A percentile compares a stretch with the other conserved stretches of the same genome.
Conservation (phyloP, 2,888 invertebrate genomes). For the Leptogaster cylindrica region DNA sequence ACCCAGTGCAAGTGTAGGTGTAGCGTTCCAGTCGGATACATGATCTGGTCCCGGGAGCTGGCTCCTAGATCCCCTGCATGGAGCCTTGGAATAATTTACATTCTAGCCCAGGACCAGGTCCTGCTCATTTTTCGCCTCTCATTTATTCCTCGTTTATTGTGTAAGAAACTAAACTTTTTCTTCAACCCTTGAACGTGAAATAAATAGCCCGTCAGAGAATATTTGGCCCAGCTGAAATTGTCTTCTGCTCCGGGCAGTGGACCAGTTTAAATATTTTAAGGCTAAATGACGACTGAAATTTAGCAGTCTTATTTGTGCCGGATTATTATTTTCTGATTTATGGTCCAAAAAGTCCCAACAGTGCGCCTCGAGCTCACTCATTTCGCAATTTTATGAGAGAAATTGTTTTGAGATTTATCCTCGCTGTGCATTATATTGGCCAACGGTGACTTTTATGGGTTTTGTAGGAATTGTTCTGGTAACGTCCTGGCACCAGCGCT, state of each 20-base stretch:
- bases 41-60: not conserved
- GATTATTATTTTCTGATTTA: slow-evolving; percentile 35
- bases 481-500: slow-evolving; percentile 10
- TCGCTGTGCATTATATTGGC: slow-evolving; percentile 29
- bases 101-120: not conserved
- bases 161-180: slow-evolving; percentile 29
- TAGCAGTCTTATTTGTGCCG: slow-evolving; percentile 27
- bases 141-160: slow-evolving; percentile 22
- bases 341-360: slow-evolving; percentile 11
- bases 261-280: slow-evolving; percentile 32
- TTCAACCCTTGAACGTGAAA: slow-evolving; percentile 26
- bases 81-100: slow-evolving; percentile 20
- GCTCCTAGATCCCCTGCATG: not conserved
- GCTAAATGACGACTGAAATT: slow-evolving; percentile 27
- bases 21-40: too few relatives aligned
- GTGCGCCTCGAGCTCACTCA: slow-evolving; percentile 12
- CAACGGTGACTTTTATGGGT: slow-evolving; percentile 32
- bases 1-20: slow-evolving; percentile 14
- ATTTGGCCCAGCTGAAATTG: slow-evolving; percentile 18
- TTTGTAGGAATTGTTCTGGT: slow-evolving; percentile 25
- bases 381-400: slow-evolving; percentile 34
- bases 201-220: slow-evolving; percentile 21
- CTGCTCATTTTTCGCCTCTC: slow-evolving; percentile 1
- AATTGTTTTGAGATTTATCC: slow-evolving; percentile 31
- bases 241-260: not conserved